phyloP scores from a whole-genome alignment of 2,888 invertebrate genomes.

The Epinotia ramella region DNA sequence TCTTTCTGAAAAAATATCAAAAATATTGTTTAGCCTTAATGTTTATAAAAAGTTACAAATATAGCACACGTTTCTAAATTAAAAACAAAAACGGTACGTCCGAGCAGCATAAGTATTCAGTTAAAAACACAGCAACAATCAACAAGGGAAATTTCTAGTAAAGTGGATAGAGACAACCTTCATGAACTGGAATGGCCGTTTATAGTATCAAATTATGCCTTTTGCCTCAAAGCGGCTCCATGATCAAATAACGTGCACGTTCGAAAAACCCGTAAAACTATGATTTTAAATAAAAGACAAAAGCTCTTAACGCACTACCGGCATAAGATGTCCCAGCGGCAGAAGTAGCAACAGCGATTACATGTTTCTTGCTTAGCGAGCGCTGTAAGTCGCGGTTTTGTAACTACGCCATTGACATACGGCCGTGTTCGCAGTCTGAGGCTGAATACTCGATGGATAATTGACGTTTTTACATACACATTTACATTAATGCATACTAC shows the following conservation, averaged over 20 bases:
- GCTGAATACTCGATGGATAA: slow-evolving; percentile 27
- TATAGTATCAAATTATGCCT: not conserved
- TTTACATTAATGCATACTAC: too few relatives aligned
- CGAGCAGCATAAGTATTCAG: not conserved
- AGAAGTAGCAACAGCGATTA: slow-evolving; percentile 51
- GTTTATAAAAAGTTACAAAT: too few relatives aligned
- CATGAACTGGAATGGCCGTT: too few relatives aligned
- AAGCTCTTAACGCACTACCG: slow-evolving; percentile 14
- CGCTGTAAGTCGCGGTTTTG: slow-evolving; percentile 69
- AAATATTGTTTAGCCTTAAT: too few relatives aligned
- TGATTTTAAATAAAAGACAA: slow-evolving; percentile 4
- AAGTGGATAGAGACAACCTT: not conserved
- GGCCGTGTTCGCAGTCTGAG: slow-evolving; percentile 53
- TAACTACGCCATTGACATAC: slow-evolving; percentile 62
- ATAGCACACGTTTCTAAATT: too few relatives aligned
- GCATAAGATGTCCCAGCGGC: slow-evolving; percentile 3
- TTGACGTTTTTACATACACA: too few relatives aligned
- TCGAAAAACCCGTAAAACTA: not conserved
- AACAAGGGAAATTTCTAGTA: not conserved
- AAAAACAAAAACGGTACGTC: too few relatives aligned
- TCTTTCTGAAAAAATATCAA: too few relatives aligned
- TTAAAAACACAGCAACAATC: not conserved
- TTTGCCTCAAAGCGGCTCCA: not conserved
- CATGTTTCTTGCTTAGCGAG: slow-evolving; percentile 70
- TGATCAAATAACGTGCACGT: not conserved